Conservation (phyloP, 30 jellyfish, hydroid and myxozoan genomes). For the Rhopilema esculentum region DNA sequence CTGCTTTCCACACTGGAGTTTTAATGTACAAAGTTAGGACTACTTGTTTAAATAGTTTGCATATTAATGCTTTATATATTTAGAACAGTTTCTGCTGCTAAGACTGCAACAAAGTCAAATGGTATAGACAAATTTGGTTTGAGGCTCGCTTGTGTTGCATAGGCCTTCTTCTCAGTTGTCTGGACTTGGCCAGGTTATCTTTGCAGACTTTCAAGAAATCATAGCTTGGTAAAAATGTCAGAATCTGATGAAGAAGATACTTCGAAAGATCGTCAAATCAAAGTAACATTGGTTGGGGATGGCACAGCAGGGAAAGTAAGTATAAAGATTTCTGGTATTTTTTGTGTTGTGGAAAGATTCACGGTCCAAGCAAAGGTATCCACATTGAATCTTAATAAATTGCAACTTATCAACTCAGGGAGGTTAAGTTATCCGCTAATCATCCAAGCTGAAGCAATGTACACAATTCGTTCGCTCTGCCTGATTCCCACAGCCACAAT, state of each 20-base stretch:
- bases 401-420: too few species aligned
- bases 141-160: background rate
- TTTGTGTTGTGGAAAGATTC: background rate
- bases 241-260: conserved; percentile 93
- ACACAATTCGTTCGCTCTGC: too few species aligned
- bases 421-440: too few species aligned
- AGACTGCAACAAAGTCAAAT: background rate
- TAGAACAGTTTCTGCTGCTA: too few species aligned
- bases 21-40: too few species aligned
- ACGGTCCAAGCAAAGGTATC: background rate
- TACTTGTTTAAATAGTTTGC: too few species aligned
- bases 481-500: too few species aligned
- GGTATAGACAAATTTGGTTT: background rate
- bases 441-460: too few species aligned
- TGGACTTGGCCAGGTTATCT: background rate
- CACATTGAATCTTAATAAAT: background rate
- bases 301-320: conserved; percentile 95
- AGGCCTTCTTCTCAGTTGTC: background rate
- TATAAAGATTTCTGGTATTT: too few species aligned
- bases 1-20: too few species aligned
- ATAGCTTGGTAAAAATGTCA: conserved; percentile 55
- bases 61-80: too few species aligned
- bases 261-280: conserved; percentile 79
- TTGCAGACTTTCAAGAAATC: background rate
- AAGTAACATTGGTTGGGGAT: conserved; percentile 92